phyloP scores from a whole-genome alignment of 2,888 invertebrate species.

The Brenthis daphne region DNA sequence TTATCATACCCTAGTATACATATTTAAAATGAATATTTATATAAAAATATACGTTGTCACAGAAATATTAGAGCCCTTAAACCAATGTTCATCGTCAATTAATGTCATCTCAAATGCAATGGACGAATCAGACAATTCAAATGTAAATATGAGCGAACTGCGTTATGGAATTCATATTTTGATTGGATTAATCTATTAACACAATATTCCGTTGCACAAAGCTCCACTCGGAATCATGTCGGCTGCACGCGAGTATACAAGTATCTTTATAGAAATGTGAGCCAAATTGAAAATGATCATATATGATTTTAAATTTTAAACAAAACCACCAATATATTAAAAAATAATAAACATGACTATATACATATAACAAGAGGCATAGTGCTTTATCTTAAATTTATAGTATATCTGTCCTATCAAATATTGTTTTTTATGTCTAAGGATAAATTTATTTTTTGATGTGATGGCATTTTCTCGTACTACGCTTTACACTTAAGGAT shows the following conservation, averaged over 20 bases:
- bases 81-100: slow-evolving; percentile 43
- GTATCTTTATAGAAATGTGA: slow-evolving; percentile 28
- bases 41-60: no score
- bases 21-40: no score
- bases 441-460: not conserved
- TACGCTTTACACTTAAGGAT: not conserved
- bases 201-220: slow-evolving; percentile 67
- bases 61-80: not conserved
- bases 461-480: not conserved
- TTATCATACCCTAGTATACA: no score
- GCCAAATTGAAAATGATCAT: slow-evolving; percentile 6
- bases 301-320: not conserved
- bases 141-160: slow-evolving; percentile 69
- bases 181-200: slow-evolving; percentile 81
- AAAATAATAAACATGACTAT: no score
- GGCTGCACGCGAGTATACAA: slow-evolving; percentile 35
- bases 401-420: no score
- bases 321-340: not conserved
- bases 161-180: slow-evolving; percentile 78
- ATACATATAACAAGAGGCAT: no score
- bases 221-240: slow-evolving; percentile 49
- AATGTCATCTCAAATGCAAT: slow-evolving; percentile 61
- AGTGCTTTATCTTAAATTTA: no score
- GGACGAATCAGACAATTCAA: slow-evolving; percentile 69
- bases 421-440: no score